These are phyloP conservation scores for Yasuhikotakia modesta DNA, from an alignment of 2,797 vertebrate species.

Conservation along the genomic window DNA sequence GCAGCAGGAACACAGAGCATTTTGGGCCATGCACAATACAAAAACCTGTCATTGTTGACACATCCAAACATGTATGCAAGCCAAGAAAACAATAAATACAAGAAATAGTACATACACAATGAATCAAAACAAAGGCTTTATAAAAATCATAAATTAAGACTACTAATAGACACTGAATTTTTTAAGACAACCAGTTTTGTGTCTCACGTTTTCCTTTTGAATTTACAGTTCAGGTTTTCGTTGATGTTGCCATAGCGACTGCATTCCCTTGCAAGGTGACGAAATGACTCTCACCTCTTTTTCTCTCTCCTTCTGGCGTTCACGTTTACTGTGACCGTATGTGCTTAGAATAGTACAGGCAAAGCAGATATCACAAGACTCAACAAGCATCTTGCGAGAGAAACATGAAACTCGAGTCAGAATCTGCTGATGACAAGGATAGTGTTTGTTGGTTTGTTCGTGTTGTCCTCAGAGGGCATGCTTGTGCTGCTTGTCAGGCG, in stretches of 20 bases:
- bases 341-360: constrained; percentile 53
- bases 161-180: constrained; percentile 67
- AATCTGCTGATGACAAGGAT: constrained; percentile 16
- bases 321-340: constrained; percentile 49
- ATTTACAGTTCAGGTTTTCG: constrained; percentile 50
- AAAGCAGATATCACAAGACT: constrained; percentile 21
- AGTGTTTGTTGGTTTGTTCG: constrained; percentile 22
- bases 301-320: constrained; percentile 44
- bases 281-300: constrained; percentile 53
- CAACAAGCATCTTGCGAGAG: constrained; percentile 6
- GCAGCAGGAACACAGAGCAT: constrained; percentile 68
- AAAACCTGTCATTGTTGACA: constrained; percentile 61
- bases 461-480: constrained; percentile 25
- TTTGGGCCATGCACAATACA: constrained; percentile 72
- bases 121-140: constrained; percentile 53
- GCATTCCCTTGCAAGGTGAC: constrained; percentile 44
- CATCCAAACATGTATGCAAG: constrained; percentile 67
- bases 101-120: constrained; percentile 57
- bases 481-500: neutral
- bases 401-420: constrained; percentile 14
- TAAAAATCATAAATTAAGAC: constrained; percentile 76
- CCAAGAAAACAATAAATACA: constrained; percentile 79
- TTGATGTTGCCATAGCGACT: constrained; percentile 56
- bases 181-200: constrained; percentile 61
- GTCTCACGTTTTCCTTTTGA: constrained; percentile 29